A percentile compares a stretch with the other conserved stretches of the same genome.
These are phyloP conservation scores for Pandemis heparana DNA, from an alignment of 2,888 invertebrate species.

Conservation along the genomic window DNA sequence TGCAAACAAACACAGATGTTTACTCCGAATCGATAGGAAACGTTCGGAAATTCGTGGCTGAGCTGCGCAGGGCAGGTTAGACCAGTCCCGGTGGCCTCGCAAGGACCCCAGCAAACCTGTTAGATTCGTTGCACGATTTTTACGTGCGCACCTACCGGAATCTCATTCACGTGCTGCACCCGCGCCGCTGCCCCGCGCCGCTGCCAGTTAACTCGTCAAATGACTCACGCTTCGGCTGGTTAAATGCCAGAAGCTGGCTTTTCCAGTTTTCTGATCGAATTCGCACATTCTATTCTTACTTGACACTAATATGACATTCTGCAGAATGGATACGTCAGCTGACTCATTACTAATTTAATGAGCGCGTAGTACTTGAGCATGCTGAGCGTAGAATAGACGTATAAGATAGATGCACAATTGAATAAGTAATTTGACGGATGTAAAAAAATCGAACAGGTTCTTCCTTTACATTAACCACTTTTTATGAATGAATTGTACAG, in stretches of 20 bases:
- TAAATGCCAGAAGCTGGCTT: constrained; percentile 83
- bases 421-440: neutral
- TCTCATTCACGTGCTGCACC: constrained; percentile 82
- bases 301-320: constrained; percentile 56
- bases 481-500: constrained; percentile 30
- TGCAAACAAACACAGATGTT: constrained; percentile 60
- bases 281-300: constrained; percentile 75
- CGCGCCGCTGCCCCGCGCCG: constrained; percentile 63
- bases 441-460: constrained; percentile 34
- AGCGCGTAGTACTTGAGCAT: neutral
- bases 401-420: constrained; percentile 3
- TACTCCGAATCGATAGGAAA: constrained; percentile 67
- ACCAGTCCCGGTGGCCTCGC: constrained; percentile 85
- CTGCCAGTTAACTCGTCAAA: constrained; percentile 83
- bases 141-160: constrained; percentile 86
- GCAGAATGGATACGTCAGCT: constrained; percentile 47
- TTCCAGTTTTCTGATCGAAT: constrained; percentile 83
- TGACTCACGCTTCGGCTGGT: constrained; percentile 82
- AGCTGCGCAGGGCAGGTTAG: constrained; percentile 84
- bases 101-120: constrained; percentile 86
- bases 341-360: neutral
- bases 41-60: constrained; percentile 82
- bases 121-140: constrained; percentile 86
- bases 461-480: constrained; percentile 23
- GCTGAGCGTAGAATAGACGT: neutral